Conservation (phyloP, 1,140 invertebrate species). For the Brachionus koreanus region DNA sequence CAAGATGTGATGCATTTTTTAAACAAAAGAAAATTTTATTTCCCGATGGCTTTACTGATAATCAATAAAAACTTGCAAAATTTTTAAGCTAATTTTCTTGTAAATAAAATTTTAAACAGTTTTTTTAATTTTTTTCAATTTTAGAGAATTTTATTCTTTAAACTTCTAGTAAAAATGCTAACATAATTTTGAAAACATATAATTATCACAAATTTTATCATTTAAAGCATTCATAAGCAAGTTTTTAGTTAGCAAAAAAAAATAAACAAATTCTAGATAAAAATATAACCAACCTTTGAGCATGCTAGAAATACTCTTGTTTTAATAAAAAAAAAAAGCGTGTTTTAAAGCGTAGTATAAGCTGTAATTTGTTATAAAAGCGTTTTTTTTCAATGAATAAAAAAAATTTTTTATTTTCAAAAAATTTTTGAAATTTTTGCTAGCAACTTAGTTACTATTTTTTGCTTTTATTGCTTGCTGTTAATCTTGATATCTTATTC, state of each 20-base stretch:
- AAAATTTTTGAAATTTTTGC: not conserved
- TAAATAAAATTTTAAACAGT: not conserved
- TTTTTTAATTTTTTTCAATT: not conserved
- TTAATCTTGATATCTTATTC: not conserved
- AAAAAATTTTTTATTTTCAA: not conserved
- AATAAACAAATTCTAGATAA: not conserved
- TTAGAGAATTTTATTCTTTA: not conserved
- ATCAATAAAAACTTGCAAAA: not conserved
- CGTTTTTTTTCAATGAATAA: conserved; percentile 22
- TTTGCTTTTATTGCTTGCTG: not conserved
- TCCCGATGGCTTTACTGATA: not conserved
- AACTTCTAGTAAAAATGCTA: conserved; percentile 1
- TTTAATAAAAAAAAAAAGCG: conserved; percentile 7
- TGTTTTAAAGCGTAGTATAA: not conserved
- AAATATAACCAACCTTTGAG: conserved; percentile 39
- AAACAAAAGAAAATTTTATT: conserved; percentile 40
- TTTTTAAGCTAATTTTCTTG: not conserved
- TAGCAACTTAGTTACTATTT: not conserved
- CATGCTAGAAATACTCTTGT: not conserved
- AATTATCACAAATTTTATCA: not conserved
- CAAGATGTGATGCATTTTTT: conserved; percentile 38
- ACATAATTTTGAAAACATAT: conserved; percentile 33
- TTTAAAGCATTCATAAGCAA: not conserved
- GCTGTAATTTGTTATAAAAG: not conserved
- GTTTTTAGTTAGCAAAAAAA: not conserved